These are phyloP conservation scores for Leiothrix lutea DNA, from an alignment of 2,113 vertebrate genomes.

Conservation along the genomic window DNA sequence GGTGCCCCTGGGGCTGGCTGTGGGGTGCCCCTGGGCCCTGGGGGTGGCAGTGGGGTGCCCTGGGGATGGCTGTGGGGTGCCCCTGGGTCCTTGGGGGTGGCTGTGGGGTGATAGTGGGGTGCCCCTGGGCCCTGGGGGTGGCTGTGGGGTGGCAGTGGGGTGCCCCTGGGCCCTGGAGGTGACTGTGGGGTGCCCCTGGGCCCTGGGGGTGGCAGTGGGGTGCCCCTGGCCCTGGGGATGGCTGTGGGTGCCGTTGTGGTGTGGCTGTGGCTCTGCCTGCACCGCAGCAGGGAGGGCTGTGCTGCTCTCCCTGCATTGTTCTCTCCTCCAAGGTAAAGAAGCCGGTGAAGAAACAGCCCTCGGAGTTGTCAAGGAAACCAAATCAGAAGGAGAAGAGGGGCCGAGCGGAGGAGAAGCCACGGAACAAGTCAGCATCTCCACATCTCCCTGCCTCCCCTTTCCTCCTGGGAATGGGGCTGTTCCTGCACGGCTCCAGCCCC, in stretches of 20 bases:
- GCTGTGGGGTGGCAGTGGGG: too few species aligned
- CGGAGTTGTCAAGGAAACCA: conserved; percentile 80
- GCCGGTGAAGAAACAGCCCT: conserved; percentile 72
- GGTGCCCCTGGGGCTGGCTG: too few species aligned
- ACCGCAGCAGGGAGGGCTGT: not conserved
- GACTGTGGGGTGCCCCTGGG: not conserved
- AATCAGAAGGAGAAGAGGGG: conserved; percentile 87
- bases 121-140: too few species aligned
- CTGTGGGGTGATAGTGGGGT: too few species aligned
- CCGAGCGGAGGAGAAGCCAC: conserved; percentile 82
- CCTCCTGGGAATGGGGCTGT: not conserved
- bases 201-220: not conserved
- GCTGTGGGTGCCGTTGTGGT: rapidly evolving
- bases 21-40: too few species aligned
- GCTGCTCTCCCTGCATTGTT: not conserved
- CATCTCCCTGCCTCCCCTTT: not conserved
- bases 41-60: too few species aligned
- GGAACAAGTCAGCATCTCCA: conserved; percentile 76
- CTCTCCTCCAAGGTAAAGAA: conserved; percentile 81
- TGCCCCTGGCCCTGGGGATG: not conserved
- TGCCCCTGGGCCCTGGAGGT: too few species aligned
- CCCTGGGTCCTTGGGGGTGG: too few species aligned
- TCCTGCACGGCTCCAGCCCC: not conserved
- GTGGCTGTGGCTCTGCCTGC: rapidly evolving
- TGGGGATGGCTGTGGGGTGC: too few species aligned